A percentile compares a stretch with the other conserved stretches of the same genome.
phyloP scores from a whole-genome alignment of 2,113 vertebrate genomes.

The Takifugu flavidus region DNA sequence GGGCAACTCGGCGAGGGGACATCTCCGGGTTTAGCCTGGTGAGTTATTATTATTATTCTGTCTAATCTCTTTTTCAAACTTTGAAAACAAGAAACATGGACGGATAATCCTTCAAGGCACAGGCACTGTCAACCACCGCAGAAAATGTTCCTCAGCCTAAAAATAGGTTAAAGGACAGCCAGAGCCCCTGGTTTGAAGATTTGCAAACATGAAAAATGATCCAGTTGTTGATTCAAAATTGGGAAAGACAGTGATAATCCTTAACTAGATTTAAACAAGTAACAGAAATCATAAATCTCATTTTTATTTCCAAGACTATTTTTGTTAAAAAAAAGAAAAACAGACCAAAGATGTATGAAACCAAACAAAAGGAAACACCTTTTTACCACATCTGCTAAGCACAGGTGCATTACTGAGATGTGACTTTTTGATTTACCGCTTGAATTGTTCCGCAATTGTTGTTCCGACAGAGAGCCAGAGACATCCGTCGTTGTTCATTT shows the following conservation, averaged over 20 bases:
- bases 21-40: constrained; percentile 8
- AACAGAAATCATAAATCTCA: not conserved
- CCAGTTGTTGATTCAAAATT: too few relatives aligned
- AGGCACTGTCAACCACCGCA: too few relatives aligned
- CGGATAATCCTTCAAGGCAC: not conserved
- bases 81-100: constrained; percentile 25
- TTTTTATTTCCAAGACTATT: not conserved
- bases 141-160: too few relatives aligned
- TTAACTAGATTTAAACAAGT: not conserved
- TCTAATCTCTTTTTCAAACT: constrained; percentile 23
- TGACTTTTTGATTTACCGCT: constrained; percentile 1
- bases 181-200: too few relatives aligned
- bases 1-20: constrained; percentile 27
- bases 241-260: not conserved
- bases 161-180: too few relatives aligned
- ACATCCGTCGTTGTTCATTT: constrained; percentile 13
- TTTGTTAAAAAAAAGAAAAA: not conserved
- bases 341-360: not conserved
- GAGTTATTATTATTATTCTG: constrained; percentile 2
- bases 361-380: not conserved
- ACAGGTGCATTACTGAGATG: not conserved
- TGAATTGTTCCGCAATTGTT: constrained; percentile 3
- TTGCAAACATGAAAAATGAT: too few relatives aligned
- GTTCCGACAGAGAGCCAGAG: not conserved
- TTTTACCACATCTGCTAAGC: not conserved